phyloP scores from a whole-genome alignment of 2,888 invertebrate species.

The Standfussiana lucernea region DNA sequence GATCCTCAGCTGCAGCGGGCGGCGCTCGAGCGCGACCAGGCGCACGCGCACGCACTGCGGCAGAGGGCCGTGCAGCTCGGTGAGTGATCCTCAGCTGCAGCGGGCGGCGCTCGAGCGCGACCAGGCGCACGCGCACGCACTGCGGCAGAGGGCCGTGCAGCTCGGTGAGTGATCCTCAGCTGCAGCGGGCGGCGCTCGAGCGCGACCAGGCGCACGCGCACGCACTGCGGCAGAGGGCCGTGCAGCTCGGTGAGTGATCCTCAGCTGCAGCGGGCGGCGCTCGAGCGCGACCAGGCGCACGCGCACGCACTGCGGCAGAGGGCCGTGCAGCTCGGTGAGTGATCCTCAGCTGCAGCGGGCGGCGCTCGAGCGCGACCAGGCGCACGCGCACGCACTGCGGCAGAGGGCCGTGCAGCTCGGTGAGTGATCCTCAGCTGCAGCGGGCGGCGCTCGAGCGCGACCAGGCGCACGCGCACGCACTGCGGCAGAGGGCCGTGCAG shows the following conservation, averaged over 20 bases:
- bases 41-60: neutral
- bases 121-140: neutral
- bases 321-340: constrained; percentile 70
- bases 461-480: too few species aligned
- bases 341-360: too few species aligned
- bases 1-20: constrained; percentile 2
- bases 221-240: neutral
- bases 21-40: neutral
- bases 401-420: too few species aligned
- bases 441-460: too few species aligned
- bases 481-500: too few species aligned
- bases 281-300: too few species aligned
- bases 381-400: too few species aligned
- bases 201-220: neutral
- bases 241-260: too few species aligned
- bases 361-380: too few species aligned
- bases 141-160: neutral
- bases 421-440: neutral
- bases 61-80: constrained; percentile 1
- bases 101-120: too few species aligned
- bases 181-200: neutral
- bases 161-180: constrained; percentile 6
- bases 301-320: too few species aligned
- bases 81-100: neutral
- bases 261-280: too few species aligned